phyloP scores from a whole-genome alignment of 2,888 invertebrate species.

The Aelia acuminata region DNA sequence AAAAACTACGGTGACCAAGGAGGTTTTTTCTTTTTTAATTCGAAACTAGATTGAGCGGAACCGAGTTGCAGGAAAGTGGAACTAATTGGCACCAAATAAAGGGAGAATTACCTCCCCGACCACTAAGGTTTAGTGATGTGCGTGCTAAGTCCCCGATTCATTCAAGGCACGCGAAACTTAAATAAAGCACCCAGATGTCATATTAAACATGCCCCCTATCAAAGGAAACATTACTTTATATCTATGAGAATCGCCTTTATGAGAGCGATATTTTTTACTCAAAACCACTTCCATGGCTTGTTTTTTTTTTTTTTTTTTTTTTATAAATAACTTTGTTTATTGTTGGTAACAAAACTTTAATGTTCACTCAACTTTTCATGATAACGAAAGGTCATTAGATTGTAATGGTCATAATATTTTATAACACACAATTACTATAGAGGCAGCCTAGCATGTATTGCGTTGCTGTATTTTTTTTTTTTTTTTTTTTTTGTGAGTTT shows the following conservation, averaged over 20 bases:
- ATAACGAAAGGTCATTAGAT: background rate
- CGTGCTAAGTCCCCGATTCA: constrained; percentile 9
- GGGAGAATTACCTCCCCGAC: background rate
- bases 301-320: background rate
- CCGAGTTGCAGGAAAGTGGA: constrained; percentile 1
- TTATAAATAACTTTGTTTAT: too few species aligned
- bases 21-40: background rate
- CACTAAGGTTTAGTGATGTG: constrained; percentile 33
- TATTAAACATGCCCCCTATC: constrained; percentile 33
- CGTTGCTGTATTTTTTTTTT: too few species aligned
- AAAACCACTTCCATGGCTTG: background rate
- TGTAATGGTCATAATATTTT: background rate
- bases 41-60: background rate
- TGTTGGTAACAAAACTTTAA: background rate
- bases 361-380: background rate
- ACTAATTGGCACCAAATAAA: constrained; percentile 41
- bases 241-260: background rate
- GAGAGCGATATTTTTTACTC: background rate
- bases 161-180: constrained; percentile 5
- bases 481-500: too few species aligned
- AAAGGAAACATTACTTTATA: constrained; percentile 35
- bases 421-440: background rate
- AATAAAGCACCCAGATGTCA: constrained; percentile 13
- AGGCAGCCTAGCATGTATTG: background rate
- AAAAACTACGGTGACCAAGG: background rate